Conservation (phyloP, 2,888 invertebrate species). For the Oscheius sp. region DNA sequence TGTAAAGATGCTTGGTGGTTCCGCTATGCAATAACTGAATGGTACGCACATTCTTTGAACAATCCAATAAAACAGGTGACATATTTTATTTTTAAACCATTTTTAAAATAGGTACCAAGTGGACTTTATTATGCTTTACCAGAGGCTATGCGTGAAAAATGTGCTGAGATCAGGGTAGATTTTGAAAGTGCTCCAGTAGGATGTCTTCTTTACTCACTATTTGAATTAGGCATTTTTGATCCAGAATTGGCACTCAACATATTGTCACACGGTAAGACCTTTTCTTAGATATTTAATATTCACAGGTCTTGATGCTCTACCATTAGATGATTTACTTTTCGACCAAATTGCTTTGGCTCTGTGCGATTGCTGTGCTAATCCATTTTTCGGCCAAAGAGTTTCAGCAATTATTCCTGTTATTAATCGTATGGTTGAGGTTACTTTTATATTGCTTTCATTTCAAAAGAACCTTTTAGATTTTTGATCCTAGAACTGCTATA, state of each 20-base stretch:
- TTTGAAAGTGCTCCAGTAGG: constrained; percentile 20
- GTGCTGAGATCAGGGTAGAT: constrained; percentile 14
- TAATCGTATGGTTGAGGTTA: constrained; percentile 7
- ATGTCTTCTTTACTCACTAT: constrained; percentile 18
- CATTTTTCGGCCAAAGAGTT: constrained; percentile 7
- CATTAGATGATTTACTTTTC: constrained; percentile 4
- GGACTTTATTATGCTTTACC: constrained; percentile 20
- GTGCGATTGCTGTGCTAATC: constrained; percentile 5
- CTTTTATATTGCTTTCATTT: background rate
- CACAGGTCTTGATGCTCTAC: background rate
- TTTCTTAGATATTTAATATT: background rate
- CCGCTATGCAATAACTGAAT: constrained; percentile 13
- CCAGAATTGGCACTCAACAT: constrained; percentile 7
- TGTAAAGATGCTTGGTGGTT: constrained; percentile 20
- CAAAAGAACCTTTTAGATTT: no score
- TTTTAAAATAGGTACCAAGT: constrained; percentile 15
- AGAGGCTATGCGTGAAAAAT: background rate
- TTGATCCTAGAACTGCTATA: constrained; percentile 8
- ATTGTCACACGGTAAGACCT: background rate
- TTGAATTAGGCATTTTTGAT: constrained; percentile 22
- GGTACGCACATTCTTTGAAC: constrained; percentile 14
- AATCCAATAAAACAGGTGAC: constrained; percentile 6
- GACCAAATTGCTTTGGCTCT: constrained; percentile 23
- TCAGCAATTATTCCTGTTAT: background rate
- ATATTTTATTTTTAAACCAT: background rate